Base-by-base conservation (phyloP, 2,888 invertebrate species). In the Pachydiplax longipennis region DNA sequence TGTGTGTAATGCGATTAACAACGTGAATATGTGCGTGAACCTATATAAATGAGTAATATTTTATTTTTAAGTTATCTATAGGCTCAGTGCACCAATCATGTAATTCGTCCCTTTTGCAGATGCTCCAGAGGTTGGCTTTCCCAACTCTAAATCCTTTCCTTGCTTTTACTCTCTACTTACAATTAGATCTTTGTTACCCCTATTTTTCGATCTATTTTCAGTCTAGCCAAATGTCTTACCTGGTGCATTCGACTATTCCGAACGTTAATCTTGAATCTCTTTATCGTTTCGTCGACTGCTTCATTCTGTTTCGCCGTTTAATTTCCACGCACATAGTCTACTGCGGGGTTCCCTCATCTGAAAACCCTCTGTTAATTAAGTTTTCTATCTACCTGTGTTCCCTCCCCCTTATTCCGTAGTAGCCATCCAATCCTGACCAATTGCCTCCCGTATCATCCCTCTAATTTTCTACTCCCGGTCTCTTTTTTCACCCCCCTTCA, bases 341-440 rank as follows among this genome's bases (percentile, higher is more conserved):
- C 12, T n/a, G 25, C 12, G 73, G 22, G 13, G 73, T 10, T 48
- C 83, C 83, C 40, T 58, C 18, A 35, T 58, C 83, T 83, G 58
- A 35, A 83, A 81, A 83, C 58, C 83, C 58, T 58, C 83, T 31
- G 83, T 87, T 87, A 87, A 87, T 87, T 87, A 87, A 87, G 87
- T 58, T 37, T 53, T 61, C 58, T 61, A 87, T 87, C 87, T 61
- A 61, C 87, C 87, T 87, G 37, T 40, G 58, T 61, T 35, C 65
- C 87, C 61, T 37, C 12, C 73, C 31, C 25, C 73, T 31, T 31
- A 73, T 22, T 73, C 31, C 18, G 53, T 31, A 58, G 37, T 87
- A 35, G 58, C 37, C 61, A 61, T 61, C 87, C 61, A 61, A 87
- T 65, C 87, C 87, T 87, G 87, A 87, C 87, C 87, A 87, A 87